Conservation (phyloP, 2,797 vertebrate genomes). For the Calcarius lapponicus region DNA sequence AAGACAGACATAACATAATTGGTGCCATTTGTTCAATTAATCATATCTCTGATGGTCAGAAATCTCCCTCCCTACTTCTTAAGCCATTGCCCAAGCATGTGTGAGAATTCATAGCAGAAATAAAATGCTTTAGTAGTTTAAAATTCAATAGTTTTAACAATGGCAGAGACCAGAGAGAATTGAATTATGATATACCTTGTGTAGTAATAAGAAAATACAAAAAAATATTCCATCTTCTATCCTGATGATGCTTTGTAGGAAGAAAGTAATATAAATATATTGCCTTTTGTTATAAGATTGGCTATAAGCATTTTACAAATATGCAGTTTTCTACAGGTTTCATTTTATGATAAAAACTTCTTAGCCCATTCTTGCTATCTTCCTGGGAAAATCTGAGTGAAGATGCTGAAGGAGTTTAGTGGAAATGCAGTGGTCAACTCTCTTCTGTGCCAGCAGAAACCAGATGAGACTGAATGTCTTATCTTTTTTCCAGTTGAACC, state of each 20-base stretch:
- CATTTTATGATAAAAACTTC: background rate
- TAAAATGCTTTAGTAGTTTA: background rate
- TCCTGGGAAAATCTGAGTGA: background rate
- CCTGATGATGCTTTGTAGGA: background rate
- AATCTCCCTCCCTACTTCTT: background rate
- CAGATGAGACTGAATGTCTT: background rate
- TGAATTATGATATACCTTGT: background rate
- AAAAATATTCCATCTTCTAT: background rate
- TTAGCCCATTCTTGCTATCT: background rate
- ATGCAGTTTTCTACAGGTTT: background rate
- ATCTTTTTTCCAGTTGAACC: background rate
- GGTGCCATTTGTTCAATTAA: slow-evolving; percentile 1
- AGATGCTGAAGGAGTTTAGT: background rate
- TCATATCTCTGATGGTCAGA: background rate
- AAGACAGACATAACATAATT: slow-evolving; percentile 18
- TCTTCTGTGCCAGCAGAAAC: background rate
- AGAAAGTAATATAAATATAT: background rate
- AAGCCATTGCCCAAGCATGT: background rate
- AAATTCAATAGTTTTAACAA: background rate
- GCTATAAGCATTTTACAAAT: background rate
- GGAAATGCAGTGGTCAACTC: background rate
- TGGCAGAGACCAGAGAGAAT: background rate
- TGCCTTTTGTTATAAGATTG: background rate
- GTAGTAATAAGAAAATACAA: background rate
- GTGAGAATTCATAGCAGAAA: background rate